These are phyloP conservation scores for Riptortus pedestris DNA, from an alignment of 1,140 invertebrate genomes.

Conservation along the genomic window DNA sequence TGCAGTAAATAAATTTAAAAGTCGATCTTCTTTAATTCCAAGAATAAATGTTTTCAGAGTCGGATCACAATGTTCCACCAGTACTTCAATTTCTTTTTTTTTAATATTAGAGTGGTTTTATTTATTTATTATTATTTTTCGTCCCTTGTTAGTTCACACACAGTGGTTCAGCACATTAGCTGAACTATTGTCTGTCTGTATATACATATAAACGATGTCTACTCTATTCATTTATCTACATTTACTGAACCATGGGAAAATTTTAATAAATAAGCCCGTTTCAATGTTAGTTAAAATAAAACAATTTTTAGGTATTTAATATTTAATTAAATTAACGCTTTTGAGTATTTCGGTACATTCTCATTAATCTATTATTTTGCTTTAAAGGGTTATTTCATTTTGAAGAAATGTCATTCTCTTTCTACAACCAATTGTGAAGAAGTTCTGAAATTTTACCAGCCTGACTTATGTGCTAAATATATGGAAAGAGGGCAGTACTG, in stretches of 20 bases:
- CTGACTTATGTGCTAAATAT: not conserved
- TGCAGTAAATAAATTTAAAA: too few species aligned
- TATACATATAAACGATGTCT: not conserved
- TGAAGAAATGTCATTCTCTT: not conserved
- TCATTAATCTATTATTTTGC: not conserved
- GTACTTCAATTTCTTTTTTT: too few species aligned
- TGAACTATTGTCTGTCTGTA: too few species aligned
- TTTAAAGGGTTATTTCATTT: not conserved
- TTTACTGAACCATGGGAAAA: not conserved
- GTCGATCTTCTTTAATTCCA: too few species aligned
- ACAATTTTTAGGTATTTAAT: not conserved
- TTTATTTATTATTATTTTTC: too few species aligned
- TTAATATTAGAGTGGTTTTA: too few species aligned
- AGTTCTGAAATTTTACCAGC: not conserved
- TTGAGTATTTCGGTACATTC: not conserved
- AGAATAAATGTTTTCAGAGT: too few species aligned
- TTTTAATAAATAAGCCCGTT: not conserved
- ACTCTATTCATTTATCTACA: not conserved
- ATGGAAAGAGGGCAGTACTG: not conserved
- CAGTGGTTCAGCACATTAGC: too few species aligned
- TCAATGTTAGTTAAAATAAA: not conserved
- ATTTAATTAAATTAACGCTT: not conserved
- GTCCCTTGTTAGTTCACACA: too few species aligned
- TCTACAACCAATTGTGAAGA: not conserved
- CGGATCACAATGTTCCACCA: too few species aligned